phyloP scores from a whole-genome alignment of 1,140 invertebrate species.

The Ectropis grisescens region DNA sequence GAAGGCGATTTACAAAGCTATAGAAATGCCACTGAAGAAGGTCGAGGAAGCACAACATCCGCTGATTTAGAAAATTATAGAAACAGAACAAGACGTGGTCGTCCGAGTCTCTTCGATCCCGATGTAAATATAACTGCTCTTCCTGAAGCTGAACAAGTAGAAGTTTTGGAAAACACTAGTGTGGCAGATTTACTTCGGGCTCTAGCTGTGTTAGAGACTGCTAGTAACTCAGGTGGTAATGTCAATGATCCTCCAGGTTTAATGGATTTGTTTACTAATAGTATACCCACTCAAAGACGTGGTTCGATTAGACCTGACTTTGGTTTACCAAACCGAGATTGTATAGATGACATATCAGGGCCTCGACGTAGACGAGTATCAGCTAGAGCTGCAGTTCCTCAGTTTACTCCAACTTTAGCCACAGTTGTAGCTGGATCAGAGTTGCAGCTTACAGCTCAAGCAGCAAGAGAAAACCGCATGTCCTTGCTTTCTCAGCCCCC shows the following conservation, averaged over 20 bases:
- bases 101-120: slow-evolving; percentile 70
- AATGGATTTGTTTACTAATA: slow-evolving; percentile 17
- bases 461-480: slow-evolving; percentile 57
- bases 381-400: slow-evolving; percentile 43
- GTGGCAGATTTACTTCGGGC: slow-evolving; percentile 81
- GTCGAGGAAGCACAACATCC: slow-evolving; percentile 32
- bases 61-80: slow-evolving; percentile 45
- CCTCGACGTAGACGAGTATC: slow-evolving; percentile 50
- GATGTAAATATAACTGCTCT: slow-evolving; percentile 47
- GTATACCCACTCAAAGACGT: slow-evolving; percentile 21
- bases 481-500: slow-evolving; percentile 47
- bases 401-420: slow-evolving; percentile 55
- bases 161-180: slow-evolving; percentile 81
- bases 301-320: slow-evolving; percentile 39
- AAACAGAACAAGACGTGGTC: slow-evolving; percentile 44
- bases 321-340: slow-evolving; percentile 17
- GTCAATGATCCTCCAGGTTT: slow-evolving; percentile 17
- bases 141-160: slow-evolving; percentile 68
- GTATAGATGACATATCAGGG: slow-evolving; percentile 31
- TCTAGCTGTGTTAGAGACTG: slow-evolving; percentile 72
- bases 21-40: slow-evolving; percentile 21
- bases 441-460: slow-evolving; percentile 51
- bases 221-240: slow-evolving; percentile 10
- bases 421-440: slow-evolving; percentile 58
- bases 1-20: slow-evolving; percentile 32